Conservation (phyloP, 2,797 vertebrate species). For the Vultur gryphus region DNA sequence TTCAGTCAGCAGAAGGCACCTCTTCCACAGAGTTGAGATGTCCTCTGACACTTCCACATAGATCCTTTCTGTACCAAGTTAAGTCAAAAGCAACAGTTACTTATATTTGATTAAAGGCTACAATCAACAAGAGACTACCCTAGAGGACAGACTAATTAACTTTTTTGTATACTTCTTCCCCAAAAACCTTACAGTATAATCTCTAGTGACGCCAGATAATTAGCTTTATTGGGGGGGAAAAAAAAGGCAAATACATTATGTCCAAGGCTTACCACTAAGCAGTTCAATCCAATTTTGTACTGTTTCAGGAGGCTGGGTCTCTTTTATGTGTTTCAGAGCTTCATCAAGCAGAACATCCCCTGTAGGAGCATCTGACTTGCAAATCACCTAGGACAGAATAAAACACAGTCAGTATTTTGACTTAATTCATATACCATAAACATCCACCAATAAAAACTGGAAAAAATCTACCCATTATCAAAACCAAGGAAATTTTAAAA, state of each 20-base stretch:
- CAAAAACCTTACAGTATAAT: neutral
- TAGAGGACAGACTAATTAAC: neutral
- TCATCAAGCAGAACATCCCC: conserved; percentile 95
- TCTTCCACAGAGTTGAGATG: neutral
- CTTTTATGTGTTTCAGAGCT: conserved; percentile 95
- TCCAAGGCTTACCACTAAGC: conserved; percentile 87
- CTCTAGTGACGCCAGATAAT: neutral
- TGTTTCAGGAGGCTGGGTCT: conserved; percentile 94
- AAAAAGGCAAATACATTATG: neutral
- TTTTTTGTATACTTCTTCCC: neutral
- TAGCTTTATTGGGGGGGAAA: neutral
- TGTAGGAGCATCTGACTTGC: conserved; percentile 94
- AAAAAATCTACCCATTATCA: neutral
- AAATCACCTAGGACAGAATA: conserved; percentile 83
- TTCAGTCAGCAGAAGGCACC: neutral
- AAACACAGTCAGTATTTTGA: neutral
- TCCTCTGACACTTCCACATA: neutral
- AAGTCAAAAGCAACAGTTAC: conserved; percentile 9
- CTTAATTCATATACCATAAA: neutral
- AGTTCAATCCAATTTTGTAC: conserved; percentile 98
- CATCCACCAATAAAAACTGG: neutral
- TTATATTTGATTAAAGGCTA: conserved; percentile 16
- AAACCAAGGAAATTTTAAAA: neutral
- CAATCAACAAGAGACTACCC: neutral
- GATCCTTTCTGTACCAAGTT: neutral